These are phyloP conservation scores for Syncerus caffer DNA, from an alignment of 2,797 vertebrate species.

Conservation along the genomic window DNA sequence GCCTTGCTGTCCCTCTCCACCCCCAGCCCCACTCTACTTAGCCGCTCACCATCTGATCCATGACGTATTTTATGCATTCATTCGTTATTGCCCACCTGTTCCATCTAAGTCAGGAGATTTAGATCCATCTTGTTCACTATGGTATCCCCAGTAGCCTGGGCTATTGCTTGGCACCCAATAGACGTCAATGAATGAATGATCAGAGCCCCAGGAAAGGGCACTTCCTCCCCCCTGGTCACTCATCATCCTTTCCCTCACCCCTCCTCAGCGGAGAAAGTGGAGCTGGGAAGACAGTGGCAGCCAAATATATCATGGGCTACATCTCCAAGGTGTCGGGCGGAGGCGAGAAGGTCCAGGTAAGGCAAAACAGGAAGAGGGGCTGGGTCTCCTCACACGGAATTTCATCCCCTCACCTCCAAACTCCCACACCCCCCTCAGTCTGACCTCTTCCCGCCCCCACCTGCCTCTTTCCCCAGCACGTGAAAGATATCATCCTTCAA, in stretches of 20 bases:
- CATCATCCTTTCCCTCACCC: background rate
- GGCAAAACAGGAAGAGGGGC: background rate
- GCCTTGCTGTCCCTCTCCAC: background rate
- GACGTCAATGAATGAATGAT: background rate
- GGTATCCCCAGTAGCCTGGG: background rate
- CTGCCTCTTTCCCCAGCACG: conserved; percentile 85
- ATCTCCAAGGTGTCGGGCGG: conserved; percentile 99
- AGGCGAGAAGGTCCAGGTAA: conserved; percentile 97
- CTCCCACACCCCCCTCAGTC: background rate
- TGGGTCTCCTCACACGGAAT: accelerated
- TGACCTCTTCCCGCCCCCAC: background rate
- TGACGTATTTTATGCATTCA: background rate
- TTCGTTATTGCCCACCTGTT: background rate
- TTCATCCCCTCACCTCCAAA: background rate
- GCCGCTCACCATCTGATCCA: background rate
- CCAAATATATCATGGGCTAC: conserved; percentile 99
- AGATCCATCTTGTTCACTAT: background rate
- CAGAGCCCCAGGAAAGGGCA: background rate
- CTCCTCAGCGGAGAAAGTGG: conserved; percentile 92
- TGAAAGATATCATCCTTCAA: conserved; percentile 98
- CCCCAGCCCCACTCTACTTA: background rate
- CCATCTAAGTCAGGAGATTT: background rate
- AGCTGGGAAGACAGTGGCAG: conserved; percentile 97
- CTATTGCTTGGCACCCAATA: background rate
- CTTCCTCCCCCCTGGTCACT: background rate